A percentile compares a stretch with the other conserved stretches of the same genome.
phyloP scores from a whole-genome alignment of 2,888 invertebrate genomes.

The Gasteruption jaculator region DNA sequence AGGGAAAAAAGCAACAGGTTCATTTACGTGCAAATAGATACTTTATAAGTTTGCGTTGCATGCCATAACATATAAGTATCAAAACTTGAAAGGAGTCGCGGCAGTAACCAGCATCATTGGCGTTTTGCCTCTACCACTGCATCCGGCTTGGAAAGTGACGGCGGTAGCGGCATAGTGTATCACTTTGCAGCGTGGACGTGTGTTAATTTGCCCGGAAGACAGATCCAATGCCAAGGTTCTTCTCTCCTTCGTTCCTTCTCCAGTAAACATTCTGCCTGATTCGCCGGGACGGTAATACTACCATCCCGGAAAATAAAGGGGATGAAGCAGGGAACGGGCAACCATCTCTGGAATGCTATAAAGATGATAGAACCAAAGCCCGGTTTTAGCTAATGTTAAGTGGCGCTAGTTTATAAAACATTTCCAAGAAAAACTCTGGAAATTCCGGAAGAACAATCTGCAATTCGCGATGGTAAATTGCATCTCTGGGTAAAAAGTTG shows the following conservation, averaged over 20 bases:
- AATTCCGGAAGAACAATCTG: too few species aligned
- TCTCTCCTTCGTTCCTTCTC: constrained; percentile 21
- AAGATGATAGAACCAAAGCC: constrained; percentile 18
- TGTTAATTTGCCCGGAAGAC: constrained; percentile 30
- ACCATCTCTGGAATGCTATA: constrained; percentile 1
- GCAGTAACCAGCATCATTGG: constrained; percentile 15
- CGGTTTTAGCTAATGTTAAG: too few species aligned
- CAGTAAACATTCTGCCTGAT: neutral
- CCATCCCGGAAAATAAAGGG: neutral
- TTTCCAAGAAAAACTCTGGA: too few species aligned
- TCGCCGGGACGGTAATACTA: neutral
- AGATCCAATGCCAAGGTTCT: constrained; percentile 38
- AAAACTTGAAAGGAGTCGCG: constrained; percentile 27
- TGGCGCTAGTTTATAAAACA: too few species aligned
- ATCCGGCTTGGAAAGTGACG: too few species aligned
- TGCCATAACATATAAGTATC: constrained; percentile 33
- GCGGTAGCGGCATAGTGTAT: neutral
- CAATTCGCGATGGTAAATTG: too few species aligned
- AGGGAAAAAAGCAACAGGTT: constrained; percentile 46
- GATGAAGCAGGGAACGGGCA: neutral
- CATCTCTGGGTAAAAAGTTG: too few species aligned
- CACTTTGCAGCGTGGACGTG: constrained; percentile 18
- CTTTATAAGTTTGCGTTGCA: too few species aligned
- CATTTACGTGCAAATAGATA: constrained; percentile 27
- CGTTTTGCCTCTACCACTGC: constrained; percentile 20